These are phyloP conservation scores for Poicephalus meyeri DNA, from an alignment of 2,113 vertebrate species.

Conservation along the genomic window DNA sequence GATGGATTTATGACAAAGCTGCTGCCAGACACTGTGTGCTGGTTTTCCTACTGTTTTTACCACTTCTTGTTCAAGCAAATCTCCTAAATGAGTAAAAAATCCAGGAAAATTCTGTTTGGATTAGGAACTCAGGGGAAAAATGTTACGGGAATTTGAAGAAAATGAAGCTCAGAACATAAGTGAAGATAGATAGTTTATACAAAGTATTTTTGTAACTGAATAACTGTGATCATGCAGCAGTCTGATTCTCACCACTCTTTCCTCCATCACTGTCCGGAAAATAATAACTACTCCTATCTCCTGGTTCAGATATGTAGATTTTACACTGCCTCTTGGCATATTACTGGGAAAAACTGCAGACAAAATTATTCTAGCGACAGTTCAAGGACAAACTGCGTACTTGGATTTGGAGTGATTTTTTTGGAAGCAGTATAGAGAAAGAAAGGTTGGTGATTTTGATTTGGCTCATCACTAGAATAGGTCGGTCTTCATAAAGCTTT, in stretches of 20 bases:
- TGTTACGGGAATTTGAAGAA: not conserved
- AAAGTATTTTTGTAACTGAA: not conserved
- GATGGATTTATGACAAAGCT: not conserved
- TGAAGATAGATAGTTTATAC: not conserved
- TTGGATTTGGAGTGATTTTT: not conserved
- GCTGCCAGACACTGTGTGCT: not conserved
- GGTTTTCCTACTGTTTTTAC: not conserved
- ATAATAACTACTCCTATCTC: not conserved
- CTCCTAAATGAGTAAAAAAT: not conserved
- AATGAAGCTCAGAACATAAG: not conserved
- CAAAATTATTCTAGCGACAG: not conserved
- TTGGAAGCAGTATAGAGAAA: not conserved
- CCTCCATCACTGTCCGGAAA: not conserved
- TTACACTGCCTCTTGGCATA: not conserved
- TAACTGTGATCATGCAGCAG: not conserved
- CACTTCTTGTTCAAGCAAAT: not conserved
- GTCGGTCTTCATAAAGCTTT: not conserved
- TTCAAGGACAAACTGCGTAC: not conserved
- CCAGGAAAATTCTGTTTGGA: not conserved
- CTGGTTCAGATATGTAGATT: not conserved
- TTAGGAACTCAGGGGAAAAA: not conserved
- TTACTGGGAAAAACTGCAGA: not conserved
- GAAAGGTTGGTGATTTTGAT: not conserved
- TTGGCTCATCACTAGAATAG: not conserved
- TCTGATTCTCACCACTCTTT: not conserved